Base-by-base conservation (phyloP, 2,888 invertebrate genomes). In the Patella pellucida region DNA sequence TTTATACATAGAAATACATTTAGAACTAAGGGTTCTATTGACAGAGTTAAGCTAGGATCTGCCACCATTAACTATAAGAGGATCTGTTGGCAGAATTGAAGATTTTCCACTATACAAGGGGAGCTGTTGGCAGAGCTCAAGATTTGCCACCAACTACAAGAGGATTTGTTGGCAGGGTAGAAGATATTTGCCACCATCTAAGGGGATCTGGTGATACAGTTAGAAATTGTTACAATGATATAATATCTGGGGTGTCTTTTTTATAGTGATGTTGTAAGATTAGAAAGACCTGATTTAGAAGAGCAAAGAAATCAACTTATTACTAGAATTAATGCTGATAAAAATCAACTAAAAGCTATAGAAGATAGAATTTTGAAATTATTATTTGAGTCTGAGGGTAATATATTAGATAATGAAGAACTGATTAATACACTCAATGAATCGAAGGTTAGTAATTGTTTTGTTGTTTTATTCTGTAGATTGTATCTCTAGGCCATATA, bases 241-340 rank as follows among this genome's bases (percentile, higher is more conserved):
- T 41, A 41, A 41, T 41, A 1, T 41, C 1, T 41, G 9, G 27
- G 27, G n/a, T n/a, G 4, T 41, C 62, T 51, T 77, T 31, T 72
- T 78, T 80, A 14, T 78, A 90, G 90, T 84, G 91, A 91, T 79
- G 91, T 91, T 15, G 91, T 91, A 54, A 87, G 89, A 41, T 84
- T 91, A 78, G 91, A 91, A 82, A 78, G 91, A 74, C 91, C 91
- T 9, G 91, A 92, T 71, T 85, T 91, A n/a, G 91, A 91, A 82
- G 89, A 91, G 76, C 90, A 91, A 83, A 83, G 91, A 67, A 91
- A 90, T 78, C 88, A 90, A 82, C 85, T 92, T 62, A 91, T 91
- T 73, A 85, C 89, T 5, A 86, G 89, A 74, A 91, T 92, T 79
- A 91, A 91, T 77, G 82, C 88, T 5, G 91, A 91, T 82, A 90